Percentiles rank a stretch among this genome's conserved stretches.
Conservation (phyloP, 2,113 vertebrate genomes). For the Chloroceryle aenea region DNA sequence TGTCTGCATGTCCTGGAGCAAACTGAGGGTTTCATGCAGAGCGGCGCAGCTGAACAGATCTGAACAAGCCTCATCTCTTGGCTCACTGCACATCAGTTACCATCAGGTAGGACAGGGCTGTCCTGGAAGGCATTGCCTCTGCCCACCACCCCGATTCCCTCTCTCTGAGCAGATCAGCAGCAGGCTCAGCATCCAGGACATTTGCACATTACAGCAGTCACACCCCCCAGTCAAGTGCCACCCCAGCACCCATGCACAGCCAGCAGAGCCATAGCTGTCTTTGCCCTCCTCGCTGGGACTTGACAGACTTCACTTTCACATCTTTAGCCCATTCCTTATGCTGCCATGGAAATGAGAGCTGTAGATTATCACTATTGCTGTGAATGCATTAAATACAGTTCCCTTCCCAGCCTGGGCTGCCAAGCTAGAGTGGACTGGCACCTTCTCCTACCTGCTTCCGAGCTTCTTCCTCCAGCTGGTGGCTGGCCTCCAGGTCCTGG, state of each 20-base stretch:
- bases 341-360: neutral
- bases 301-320: neutral
- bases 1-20: constrained; percentile 17
- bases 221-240: neutral
- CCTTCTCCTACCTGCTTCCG: constrained; percentile 77
- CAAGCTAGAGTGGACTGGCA: neutral
- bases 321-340: constrained; percentile 14
- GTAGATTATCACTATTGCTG: constrained; percentile 7
- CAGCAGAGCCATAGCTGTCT: neutral
- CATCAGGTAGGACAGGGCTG: constrained; percentile 14
- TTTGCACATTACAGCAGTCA: constrained; percentile 7
- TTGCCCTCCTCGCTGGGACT: neutral
- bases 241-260: neutral
- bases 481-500: constrained; percentile 62
- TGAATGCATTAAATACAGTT: constrained; percentile 53
- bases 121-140: constrained; percentile 17
- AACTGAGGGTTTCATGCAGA: constrained; percentile 31
- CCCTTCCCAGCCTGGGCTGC: constrained; percentile 51
- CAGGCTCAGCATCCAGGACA: constrained; percentile 32
- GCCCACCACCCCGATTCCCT: neutral
- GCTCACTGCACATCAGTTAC: constrained; percentile 33
- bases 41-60: constrained; percentile 47
- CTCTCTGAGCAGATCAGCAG: constrained; percentile 38
- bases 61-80: constrained; percentile 50
- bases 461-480: constrained; percentile 69